phyloP scores from a whole-genome alignment of 2,888 invertebrate species.

The Leptopterna dolabrata region DNA sequence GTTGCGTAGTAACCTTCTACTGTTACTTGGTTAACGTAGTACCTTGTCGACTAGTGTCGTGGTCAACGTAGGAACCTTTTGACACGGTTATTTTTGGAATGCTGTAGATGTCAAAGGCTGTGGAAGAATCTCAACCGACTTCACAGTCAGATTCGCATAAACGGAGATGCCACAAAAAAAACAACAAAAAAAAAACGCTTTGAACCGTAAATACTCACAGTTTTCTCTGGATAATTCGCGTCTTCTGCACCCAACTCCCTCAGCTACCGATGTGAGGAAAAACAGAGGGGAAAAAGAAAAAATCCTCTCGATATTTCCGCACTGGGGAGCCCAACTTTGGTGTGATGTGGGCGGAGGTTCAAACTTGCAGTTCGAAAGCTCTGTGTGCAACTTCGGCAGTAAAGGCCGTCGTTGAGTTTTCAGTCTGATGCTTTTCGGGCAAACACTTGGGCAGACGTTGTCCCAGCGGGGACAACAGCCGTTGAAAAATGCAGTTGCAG shows the following conservation, averaged over 20 bases:
- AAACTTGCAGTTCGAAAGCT: neutral
- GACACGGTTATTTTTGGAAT: too few species aligned
- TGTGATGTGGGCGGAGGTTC: neutral
- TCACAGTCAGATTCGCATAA: too few species aligned
- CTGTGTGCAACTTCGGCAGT: constrained; percentile 11
- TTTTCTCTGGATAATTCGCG: neutral
- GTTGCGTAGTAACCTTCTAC: too few species aligned
- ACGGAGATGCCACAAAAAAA: neutral
- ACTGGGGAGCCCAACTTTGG: neutral
- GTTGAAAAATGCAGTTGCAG: neutral
- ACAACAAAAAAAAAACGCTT: neutral
- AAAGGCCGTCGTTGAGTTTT: neutral
- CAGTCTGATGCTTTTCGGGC: neutral
- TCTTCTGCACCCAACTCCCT: neutral
- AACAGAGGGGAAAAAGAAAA: neutral
- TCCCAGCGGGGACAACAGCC: neutral
- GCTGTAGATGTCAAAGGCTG: too few species aligned
- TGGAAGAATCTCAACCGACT: too few species aligned
- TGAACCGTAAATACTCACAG: neutral
- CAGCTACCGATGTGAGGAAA: too few species aligned
- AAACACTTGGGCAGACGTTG: constrained; percentile 6
- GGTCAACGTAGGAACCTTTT: too few species aligned
- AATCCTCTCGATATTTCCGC: neutral
- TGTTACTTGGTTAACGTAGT: too few species aligned
- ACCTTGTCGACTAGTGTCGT: too few species aligned